phyloP scores from a whole-genome alignment of 30 jellyfish, hydroid and myxozoan species.

The Cassiopea andromeda region DNA sequence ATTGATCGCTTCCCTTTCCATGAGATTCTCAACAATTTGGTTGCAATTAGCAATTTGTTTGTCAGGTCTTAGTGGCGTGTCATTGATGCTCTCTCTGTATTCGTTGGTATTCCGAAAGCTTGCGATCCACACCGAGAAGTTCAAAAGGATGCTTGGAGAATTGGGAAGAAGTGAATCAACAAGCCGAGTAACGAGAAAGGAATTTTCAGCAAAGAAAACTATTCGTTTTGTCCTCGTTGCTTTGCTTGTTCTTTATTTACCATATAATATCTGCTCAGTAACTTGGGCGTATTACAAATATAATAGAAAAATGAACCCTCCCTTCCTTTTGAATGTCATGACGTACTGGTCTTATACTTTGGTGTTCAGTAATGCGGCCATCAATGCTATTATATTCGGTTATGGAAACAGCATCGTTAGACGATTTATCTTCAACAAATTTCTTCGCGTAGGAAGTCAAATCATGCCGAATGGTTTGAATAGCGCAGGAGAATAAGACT shows the following conservation, averaged over 20 bases:
- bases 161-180: too few species aligned
- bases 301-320: neutral
- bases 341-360: neutral
- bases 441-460: neutral
- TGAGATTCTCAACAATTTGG: neutral
- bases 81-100: conserved; percentile 21
- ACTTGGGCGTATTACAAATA: conserved; percentile 31
- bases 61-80: neutral
- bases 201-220: too few species aligned
- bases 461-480: neutral
- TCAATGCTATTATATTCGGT: conserved; percentile 31
- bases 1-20: neutral
- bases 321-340: neutral
- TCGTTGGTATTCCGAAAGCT: neutral
- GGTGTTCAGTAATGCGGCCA: conserved; percentile 47
- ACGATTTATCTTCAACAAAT: conserved; percentile 4
- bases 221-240: conserved; percentile 33
- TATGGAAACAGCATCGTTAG: conserved; percentile 45
- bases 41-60: conserved; percentile 19
- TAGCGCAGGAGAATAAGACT: too few species aligned
- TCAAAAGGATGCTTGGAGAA: too few species aligned
- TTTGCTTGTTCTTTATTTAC: conserved; percentile 29
- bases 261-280: conserved; percentile 29
- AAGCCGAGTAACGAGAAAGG: too few species aligned
- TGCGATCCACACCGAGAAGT: too few species aligned